These are phyloP conservation scores for Brachyptera risi DNA, from an alignment of 2,888 invertebrate species.

Conservation along the genomic window DNA sequence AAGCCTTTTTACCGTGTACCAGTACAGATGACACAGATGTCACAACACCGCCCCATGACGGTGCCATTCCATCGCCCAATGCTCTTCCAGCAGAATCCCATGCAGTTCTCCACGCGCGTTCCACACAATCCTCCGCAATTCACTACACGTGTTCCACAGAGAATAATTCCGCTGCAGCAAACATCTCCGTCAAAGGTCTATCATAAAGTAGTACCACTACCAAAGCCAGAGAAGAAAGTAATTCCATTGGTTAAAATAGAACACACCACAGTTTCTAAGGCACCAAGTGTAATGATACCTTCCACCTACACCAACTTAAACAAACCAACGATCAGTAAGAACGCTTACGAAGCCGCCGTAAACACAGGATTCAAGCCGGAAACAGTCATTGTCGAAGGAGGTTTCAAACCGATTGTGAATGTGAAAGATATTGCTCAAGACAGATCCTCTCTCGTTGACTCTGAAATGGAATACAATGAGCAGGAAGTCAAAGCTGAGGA, in stretches of 20 bases:
- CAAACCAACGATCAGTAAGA: neutral
- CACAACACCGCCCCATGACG: constrained; percentile 5
- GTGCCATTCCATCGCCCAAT: constrained; percentile 14
- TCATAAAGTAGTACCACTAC: constrained; percentile 25
- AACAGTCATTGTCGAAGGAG: constrained; percentile 76
- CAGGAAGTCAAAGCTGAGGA: constrained; percentile 43
- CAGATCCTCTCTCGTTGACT: constrained; percentile 38
- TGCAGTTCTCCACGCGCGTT: neutral
- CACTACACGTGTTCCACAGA: neutral
- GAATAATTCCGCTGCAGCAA: constrained; percentile 7
- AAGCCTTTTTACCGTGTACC: constrained; percentile 28
- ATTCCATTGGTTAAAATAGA: constrained; percentile 29
- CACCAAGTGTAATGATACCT: neutral
- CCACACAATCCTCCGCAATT: too few relatives aligned
- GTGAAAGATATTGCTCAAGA: constrained; percentile 50
- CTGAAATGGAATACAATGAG: constrained; percentile 37
- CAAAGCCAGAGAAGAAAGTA: constrained; percentile 30
- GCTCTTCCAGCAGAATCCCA: neutral
- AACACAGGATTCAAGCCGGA: constrained; percentile 72
- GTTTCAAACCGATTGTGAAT: constrained; percentile 74
- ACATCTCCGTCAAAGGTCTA: neutral
- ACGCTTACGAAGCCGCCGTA: constrained; percentile 45
- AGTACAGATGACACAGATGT: constrained; percentile 13
- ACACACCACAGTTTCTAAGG: too few relatives aligned
- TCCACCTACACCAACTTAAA: constrained; percentile 5